Evolutionary conservation across 2,113 vertebrate species (phyloP).

Genomic region (Larimichthys polyactis): DNA sequence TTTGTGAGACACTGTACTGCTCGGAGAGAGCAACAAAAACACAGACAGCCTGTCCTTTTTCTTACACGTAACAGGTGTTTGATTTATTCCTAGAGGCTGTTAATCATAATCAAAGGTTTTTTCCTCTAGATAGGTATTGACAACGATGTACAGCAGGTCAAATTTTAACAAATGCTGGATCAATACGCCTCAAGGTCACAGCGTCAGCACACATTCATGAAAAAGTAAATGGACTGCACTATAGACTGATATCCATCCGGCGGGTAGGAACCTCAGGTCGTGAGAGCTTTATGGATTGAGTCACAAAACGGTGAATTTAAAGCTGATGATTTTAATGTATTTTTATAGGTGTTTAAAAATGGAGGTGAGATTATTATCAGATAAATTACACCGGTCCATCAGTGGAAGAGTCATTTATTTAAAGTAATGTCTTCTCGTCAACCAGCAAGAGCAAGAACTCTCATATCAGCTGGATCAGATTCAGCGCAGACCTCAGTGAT

Average conservation of each 20-base stretch:
- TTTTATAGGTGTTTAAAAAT: slow-evolving; percentile 70
- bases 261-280: slow-evolving; percentile 28
- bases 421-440: slow-evolving; percentile 60
- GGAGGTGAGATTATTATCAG: slow-evolving; percentile 65
- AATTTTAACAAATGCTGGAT: slow-evolving; percentile 51
- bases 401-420: slow-evolving; percentile 41
- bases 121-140: slow-evolving; percentile 50
- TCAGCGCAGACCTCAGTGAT: slow-evolving; percentile 49
- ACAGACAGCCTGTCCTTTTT: neutral
- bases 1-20: slow-evolving; percentile 49
- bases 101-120: slow-evolving; percentile 55
- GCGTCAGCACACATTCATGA: neutral
- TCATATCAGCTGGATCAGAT: slow-evolving; percentile 39
- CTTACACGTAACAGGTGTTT: slow-evolving; percentile 17
- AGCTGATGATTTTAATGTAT: slow-evolving; percentile 62
- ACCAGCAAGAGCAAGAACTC: slow-evolving; percentile 3
- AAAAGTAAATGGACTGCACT: slow-evolving; percentile 33
- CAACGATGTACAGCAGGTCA: slow-evolving; percentile 41
- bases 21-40: slow-evolving; percentile 28
- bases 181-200: slow-evolving; percentile 61
- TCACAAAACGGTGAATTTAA: slow-evolving; percentile 55
- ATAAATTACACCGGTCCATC: slow-evolving; percentile 66
- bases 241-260: slow-evolving; percentile 23
- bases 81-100: slow-evolving; percentile 44
- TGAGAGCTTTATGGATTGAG: slow-evolving; percentile 52